Evolutionary conservation across 2,797 vertebrate species (phyloP).

Genomic region (Agapornis canus): DNA sequence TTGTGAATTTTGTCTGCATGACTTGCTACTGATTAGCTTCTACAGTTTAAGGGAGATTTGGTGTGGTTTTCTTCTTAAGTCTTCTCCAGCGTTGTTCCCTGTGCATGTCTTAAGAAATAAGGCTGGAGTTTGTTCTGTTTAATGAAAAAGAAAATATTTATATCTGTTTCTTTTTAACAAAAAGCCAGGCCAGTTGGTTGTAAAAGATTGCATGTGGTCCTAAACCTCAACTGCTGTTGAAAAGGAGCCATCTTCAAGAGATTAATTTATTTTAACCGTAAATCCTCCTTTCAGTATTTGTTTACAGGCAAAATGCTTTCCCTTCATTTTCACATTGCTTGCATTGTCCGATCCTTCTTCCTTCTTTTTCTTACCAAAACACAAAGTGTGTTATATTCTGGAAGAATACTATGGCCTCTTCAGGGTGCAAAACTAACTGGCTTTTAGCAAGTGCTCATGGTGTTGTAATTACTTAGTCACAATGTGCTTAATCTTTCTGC

Average conservation of each 20-base stretch:
- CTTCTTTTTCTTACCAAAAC: conserved; percentile 37
- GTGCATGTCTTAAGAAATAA: conserved; percentile 12
- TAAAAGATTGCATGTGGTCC: conserved; percentile 43
- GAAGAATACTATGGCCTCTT: conserved; percentile 19
- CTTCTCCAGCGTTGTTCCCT: background rate
- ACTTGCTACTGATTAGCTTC: background rate
- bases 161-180: conserved; percentile 60
- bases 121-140: conserved; percentile 61
- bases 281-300: conserved; percentile 59
- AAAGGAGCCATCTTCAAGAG: conserved; percentile 43
- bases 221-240: conserved; percentile 38
- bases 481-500: background rate
- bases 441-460: background rate
- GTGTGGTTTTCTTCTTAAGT: background rate
- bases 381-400: conserved; percentile 25
- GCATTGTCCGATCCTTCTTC: conserved; percentile 53
- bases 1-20: background rate
- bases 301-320: conserved; percentile 50
- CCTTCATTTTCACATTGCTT: conserved; percentile 55
- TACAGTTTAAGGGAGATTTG: background rate
- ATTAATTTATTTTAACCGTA: conserved; percentile 45
- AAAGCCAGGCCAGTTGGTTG: conserved; percentile 23
- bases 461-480: background rate
- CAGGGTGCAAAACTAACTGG: conserved; percentile 12
- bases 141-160: conserved; percentile 68